phyloP scores from a whole-genome alignment of 2,113 vertebrate genomes.

The Ophiodon elongatus region DNA sequence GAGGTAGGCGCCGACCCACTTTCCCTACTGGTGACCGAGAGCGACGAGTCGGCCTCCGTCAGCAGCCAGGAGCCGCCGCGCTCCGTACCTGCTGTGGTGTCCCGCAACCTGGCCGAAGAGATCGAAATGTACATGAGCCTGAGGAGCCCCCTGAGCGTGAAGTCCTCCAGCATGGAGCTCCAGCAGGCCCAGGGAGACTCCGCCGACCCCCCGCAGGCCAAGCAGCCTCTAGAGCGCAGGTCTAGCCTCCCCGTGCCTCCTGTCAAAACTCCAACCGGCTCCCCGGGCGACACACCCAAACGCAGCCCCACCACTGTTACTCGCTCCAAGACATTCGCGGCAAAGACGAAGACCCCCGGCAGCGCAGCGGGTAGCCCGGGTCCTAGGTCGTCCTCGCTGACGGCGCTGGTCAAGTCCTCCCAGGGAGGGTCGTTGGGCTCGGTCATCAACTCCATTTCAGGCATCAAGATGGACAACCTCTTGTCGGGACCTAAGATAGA shows the following conservation, averaged over 20 bases:
- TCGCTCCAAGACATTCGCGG: slow-evolving; percentile 92
- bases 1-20: slow-evolving; percentile 93
- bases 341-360: slow-evolving; percentile 80
- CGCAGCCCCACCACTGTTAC: slow-evolving; percentile 85
- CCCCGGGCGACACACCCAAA: slow-evolving; percentile 71
- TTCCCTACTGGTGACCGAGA: slow-evolving; percentile 90
- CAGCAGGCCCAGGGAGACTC: slow-evolving; percentile 73
- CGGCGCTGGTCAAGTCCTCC: slow-evolving; percentile 89
- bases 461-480: slow-evolving; percentile 93
- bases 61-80: slow-evolving; percentile 86
- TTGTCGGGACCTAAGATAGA: slow-evolving; percentile 96
- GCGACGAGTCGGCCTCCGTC: slow-evolving; percentile 75
- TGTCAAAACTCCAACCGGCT: slow-evolving; percentile 63
- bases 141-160: slow-evolving; percentile 88
- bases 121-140: slow-evolving; percentile 98
- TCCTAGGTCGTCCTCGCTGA: slow-evolving; percentile 86
- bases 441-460: slow-evolving; percentile 93
- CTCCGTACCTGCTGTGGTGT: slow-evolving; percentile 84
- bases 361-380: slow-evolving; percentile 74
- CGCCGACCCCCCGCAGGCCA: slow-evolving; percentile 37
- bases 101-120: slow-evolving; percentile 95
- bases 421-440: slow-evolving; percentile 92
- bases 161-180: slow-evolving; percentile 95
- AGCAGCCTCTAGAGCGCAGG: slow-evolving; percentile 86
- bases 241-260: slow-evolving; percentile 91